Evolutionary conservation across 2,797 vertebrate species (phyloP).

Genomic region (Melanotaenia parkinsoni): DNA sequence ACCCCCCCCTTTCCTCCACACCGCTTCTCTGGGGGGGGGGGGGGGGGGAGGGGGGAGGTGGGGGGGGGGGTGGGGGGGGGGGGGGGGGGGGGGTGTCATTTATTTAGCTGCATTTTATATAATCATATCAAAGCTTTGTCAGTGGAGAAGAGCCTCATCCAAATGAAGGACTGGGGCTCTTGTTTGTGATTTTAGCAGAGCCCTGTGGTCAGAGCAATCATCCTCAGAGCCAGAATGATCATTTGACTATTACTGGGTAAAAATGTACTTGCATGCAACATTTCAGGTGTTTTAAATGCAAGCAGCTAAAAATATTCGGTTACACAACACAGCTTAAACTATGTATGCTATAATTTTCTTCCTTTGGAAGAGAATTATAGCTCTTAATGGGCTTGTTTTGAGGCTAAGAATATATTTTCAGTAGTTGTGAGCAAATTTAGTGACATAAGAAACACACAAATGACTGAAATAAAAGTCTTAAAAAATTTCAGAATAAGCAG

Average conservation of each 20-base stretch:
- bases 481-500: slow-evolving; percentile 9
- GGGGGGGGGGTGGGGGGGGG: no score
- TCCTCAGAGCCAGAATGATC: slow-evolving; percentile 16
- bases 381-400: slow-evolving; percentile 10
- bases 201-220: slow-evolving; percentile 21
- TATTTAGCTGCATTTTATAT: slow-evolving; percentile 62
- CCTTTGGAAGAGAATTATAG: not conserved
- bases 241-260: slow-evolving; percentile 26
- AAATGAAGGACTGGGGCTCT: slow-evolving; percentile 26
- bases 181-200: slow-evolving; percentile 42
- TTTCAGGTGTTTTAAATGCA: slow-evolving; percentile 26
- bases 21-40: no score
- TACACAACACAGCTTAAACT: not conserved
- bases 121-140: slow-evolving; percentile 47
- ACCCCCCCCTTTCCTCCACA: no score
- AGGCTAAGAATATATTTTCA: not conserved
- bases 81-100: slow-evolving; percentile 49
- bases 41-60: no score
- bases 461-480: slow-evolving; percentile 22
- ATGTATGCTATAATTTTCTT: not conserved
- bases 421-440: not conserved
- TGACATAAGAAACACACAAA: not conserved
- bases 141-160: slow-evolving; percentile 40
- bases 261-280: slow-evolving; percentile 24
- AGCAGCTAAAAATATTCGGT: slow-evolving; percentile 31